Conservation (phyloP, 2,888 invertebrate genomes). For the Archips crataeganus region DNA sequence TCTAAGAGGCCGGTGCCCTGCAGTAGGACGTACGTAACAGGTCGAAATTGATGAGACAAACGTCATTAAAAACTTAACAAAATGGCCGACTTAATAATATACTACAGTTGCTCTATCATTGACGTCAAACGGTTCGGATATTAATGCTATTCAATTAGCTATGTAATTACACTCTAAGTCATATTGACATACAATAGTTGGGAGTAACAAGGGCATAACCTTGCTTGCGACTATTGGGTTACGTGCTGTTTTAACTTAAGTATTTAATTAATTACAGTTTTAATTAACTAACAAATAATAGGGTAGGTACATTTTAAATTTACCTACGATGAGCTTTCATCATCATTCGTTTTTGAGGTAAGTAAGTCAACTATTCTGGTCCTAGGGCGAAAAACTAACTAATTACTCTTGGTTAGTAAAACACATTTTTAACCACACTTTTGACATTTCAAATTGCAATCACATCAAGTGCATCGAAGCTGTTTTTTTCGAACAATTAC, state of each 20-base stretch:
- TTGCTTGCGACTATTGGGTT: constrained; percentile 40
- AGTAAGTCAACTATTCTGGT: not conserved
- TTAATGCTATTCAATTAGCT: constrained; percentile 42
- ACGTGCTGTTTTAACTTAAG: constrained; percentile 18
- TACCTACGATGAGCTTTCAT: too few relatives aligned
- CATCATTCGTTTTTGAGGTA: not conserved
- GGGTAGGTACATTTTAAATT: too few relatives aligned
- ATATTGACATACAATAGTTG: constrained; percentile 43
- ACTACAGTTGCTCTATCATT: not conserved
- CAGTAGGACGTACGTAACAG: too few relatives aligned
- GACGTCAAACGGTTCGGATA: constrained; percentile 22
- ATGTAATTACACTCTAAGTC: constrained; percentile 45
- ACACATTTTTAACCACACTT: not conserved
- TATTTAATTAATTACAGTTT: not conserved
- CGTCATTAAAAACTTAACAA: too few relatives aligned
- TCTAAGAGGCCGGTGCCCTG: too few relatives aligned
- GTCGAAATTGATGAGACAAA: too few relatives aligned
- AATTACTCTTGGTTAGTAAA: not conserved
- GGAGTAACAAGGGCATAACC: constrained; percentile 42
- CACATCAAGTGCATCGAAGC: constrained; percentile 1
- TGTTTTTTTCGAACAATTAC: constrained; percentile 6
- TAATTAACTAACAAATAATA: not conserved
- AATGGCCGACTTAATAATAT: too few relatives aligned
- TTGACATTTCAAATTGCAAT: not conserved
- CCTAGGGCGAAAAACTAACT: not conserved